These are phyloP conservation scores for Dioctria rufipes DNA, from an alignment of 2,888 invertebrate genomes.

Conservation along the genomic window DNA sequence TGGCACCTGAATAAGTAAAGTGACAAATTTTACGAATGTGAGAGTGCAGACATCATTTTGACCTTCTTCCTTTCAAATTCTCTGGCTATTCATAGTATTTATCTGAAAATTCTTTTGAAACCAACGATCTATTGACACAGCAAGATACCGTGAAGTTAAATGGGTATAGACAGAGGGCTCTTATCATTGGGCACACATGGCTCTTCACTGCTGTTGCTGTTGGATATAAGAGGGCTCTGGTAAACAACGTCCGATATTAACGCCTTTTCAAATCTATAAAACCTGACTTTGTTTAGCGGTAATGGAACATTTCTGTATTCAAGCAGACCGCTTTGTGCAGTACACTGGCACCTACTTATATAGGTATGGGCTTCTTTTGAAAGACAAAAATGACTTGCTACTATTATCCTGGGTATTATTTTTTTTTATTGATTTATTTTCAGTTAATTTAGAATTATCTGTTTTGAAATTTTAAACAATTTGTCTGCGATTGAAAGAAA, in stretches of 20 bases:
- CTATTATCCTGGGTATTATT: no score
- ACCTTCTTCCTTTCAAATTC: constrained; percentile 50
- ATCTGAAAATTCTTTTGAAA: constrained; percentile 58
- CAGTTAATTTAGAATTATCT: no score
- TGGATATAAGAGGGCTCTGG: constrained; percentile 25
- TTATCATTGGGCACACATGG: constrained; percentile 47
- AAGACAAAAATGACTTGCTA: no score
- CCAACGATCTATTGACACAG: constrained; percentile 58
- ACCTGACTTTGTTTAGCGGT: constrained; percentile 39
- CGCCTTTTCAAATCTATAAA: constrained; percentile 40
- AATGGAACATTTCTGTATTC: constrained; percentile 34
- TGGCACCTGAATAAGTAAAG: constrained; percentile 27
- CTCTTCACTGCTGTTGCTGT: not conserved
- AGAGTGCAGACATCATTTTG: constrained; percentile 52
- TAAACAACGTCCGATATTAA: constrained; percentile 49
- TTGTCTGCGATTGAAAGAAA: no score
- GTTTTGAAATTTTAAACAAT: no score
- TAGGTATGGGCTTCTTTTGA: no score
- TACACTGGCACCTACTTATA: no score
- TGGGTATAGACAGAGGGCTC: constrained; percentile 37
- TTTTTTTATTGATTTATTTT: no score
- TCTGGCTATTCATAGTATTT: constrained; percentile 53
- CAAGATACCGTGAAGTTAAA: constrained; percentile 50
- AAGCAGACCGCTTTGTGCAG: not conserved
- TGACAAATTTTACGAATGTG: constrained; percentile 48